These are phyloP conservation scores for Philypnodon macrostomus DNA, from an alignment of 2,797 vertebrate species.

Conservation along the genomic window DNA sequence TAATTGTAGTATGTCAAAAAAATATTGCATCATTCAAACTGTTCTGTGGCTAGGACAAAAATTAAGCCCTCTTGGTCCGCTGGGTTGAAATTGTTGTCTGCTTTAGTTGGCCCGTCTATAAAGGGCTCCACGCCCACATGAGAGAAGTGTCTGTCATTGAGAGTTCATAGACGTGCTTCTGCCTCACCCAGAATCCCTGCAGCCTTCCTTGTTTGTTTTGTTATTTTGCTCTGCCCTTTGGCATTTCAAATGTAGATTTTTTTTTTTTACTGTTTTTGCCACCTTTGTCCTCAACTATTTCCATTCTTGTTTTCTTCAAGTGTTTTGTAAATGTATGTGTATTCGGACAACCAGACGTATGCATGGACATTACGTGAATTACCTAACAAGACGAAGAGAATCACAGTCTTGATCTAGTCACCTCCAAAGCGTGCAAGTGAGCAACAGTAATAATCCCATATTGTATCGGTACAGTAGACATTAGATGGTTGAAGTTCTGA, in stretches of 20 bases:
- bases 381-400: no score
- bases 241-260: conserved; percentile 31
- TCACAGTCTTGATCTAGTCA: no score
- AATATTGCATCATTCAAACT: neutral
- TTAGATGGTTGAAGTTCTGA: no score
- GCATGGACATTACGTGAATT: no score
- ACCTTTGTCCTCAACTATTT: no score
- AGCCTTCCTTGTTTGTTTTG: conserved; percentile 39
- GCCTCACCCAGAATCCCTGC: conserved; percentile 39
- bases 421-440: no score
- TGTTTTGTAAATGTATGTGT: conserved; percentile 17
- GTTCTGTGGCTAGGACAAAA: neutral
- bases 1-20: neutral
- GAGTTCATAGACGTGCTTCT: conserved; percentile 48
- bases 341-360: no score
- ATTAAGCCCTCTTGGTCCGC: conserved; percentile 53
- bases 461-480: no score
- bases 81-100: conserved; percentile 63
- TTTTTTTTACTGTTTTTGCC: conserved; percentile 30
- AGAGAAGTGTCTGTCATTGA: conserved; percentile 66
- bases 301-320: conserved; percentile 43
- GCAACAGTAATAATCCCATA: no score
- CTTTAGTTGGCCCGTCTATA: conserved; percentile 68
- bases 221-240: conserved; percentile 41
- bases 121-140: conserved; percentile 69